Base-by-base conservation (phyloP, 2,797 vertebrate species). In the Urophycis tenuis region DNA sequence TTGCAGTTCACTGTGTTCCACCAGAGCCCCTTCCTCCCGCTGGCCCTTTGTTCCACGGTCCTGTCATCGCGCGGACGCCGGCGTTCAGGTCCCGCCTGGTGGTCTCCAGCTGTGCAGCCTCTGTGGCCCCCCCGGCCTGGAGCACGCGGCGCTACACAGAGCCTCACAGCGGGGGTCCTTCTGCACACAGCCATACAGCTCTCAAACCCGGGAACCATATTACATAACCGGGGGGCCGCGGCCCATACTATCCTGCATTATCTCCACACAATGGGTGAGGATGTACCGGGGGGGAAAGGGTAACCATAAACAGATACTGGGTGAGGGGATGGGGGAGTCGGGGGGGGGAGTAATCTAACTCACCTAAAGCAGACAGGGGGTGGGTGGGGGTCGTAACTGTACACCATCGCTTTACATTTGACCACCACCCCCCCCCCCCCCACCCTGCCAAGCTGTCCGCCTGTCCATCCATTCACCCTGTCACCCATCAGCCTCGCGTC, bases 321-420 rank as follows among this genome's bases (percentile, higher is more conserved):
- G 49, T n/a, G 85, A 85, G 87, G 80, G 33, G 31, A 32, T 75
- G 76, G 76, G 83, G 45, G 83, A 74, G 88, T 81, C 60, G 86
- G 86, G 85, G 82, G 81, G 71, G 72, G 75, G 79, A 86, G 91
- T 92, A 91, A 92, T 87, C 79, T 77, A 86, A 92, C 86, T 83
- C 84, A 79, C 75, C 83, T 77, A 74, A 84, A 29, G 9, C 70
- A 75, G 85, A 64, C 80, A n/a, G 75, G 71, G 33, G 71, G 33
- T 33, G 31, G 36, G n/a, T 30, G 33, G 74, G 74, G 19, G 39
- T 71, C 75, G 89, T 87, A 90, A 91, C 88, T 85, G 76, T 84
- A 91, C 81, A 83, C 81, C 34, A 82, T 82, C 83, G 81, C 79
- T 82, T 87, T 88, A 89, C 87, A 87, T 83, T 85, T 84, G 69